Percentiles rank a stretch among this genome's conserved stretches.
These are phyloP conservation scores for Apostichopus leukothele DNA, from an alignment of 53 echinoderm and acorn worm genomes.

Conservation along the genomic window DNA sequence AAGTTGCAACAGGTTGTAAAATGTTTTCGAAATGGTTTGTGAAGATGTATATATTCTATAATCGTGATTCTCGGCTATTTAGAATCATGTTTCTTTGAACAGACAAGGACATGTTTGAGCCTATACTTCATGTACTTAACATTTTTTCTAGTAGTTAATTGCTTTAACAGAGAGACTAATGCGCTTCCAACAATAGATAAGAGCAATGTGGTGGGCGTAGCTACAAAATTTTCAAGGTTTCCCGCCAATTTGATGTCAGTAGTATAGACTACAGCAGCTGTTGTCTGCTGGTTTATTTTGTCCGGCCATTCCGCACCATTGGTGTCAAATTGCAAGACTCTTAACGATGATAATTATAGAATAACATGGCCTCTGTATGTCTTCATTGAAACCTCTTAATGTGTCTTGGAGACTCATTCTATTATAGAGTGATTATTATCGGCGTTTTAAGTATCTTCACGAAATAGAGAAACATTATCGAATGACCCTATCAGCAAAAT, in stretches of 20 bases:
- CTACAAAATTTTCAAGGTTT: neutral
- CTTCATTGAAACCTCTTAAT: constrained; percentile 33
- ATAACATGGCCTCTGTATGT: neutral
- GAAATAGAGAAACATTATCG: neutral
- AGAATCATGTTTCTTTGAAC: too few relatives aligned
- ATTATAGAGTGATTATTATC: neutral
- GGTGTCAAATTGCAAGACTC: neutral
- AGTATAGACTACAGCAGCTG: neutral
- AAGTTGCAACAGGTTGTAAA: too few relatives aligned
- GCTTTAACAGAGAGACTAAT: too few relatives aligned
- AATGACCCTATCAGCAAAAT: neutral
- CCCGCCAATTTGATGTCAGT: neutral
- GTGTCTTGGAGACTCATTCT: neutral
- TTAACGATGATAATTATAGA: constrained; percentile 12
- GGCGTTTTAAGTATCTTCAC: neutral
- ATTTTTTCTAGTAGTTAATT: too few relatives aligned
- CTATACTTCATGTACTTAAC: too few relatives aligned
- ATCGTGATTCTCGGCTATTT: too few relatives aligned
- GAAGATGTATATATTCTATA: too few relatives aligned
- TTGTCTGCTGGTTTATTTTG: neutral
- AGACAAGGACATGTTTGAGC: too few relatives aligned
- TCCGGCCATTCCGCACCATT: constrained; percentile 17
- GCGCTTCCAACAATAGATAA: too few relatives aligned
- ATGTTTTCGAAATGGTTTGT: too few relatives aligned
- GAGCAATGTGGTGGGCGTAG: too few relatives aligned